Base-by-base conservation (phyloP, 2,888 invertebrate genomes). In the Pachycephus smyrnensis region DNA sequence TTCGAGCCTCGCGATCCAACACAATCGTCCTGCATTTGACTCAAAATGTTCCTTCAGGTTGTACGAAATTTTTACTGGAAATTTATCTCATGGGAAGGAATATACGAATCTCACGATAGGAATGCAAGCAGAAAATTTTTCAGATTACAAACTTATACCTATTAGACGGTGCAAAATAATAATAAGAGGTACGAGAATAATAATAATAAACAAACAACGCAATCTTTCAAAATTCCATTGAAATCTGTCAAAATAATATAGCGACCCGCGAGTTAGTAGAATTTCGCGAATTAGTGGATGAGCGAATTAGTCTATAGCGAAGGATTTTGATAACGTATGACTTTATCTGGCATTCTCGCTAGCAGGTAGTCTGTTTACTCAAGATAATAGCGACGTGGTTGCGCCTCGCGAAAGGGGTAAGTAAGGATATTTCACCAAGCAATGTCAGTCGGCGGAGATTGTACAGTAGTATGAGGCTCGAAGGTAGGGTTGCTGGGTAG, bases 331-430 rank as follows among this genome's bases (percentile, higher is more conserved):
- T 90, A 90, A 88, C 88, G 86, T 86, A 88, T 88, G 89, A 89
- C 89, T 89, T 89, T 90, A 90, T 90, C 90, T 89, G 82, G 86
- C 85, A 86, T 85, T 87, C 84, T 82, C 85, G 84, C 85, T 86
- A 86, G 84, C 87, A 87, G 87, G 89, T 88, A 89, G 89, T 87
- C 90, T 90, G 90, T 89, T 90, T 89, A 90, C 89, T 88, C 85
- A 88, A 90, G 90, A 90, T 90, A 90, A 90, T 90, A 86, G 88
- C 82, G 82, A 86, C 83, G 86, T 76, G 76, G 79, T 23, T 76
- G 79, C 78, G 77, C 78, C 78, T 81, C 76, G 77, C 80, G 11
- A 31, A 15, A 75, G 69, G 77, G 68, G 55, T 55, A 55, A 55
- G 73, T 71, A 79, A 37, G 86, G 85, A 86, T 86, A 86, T 86